Percentiles rank a stretch among this genome's conserved stretches.
These are phyloP conservation scores for Drosophila mayri DNA, from an alignment of 1,140 invertebrate species.

Conservation along the genomic window DNA sequence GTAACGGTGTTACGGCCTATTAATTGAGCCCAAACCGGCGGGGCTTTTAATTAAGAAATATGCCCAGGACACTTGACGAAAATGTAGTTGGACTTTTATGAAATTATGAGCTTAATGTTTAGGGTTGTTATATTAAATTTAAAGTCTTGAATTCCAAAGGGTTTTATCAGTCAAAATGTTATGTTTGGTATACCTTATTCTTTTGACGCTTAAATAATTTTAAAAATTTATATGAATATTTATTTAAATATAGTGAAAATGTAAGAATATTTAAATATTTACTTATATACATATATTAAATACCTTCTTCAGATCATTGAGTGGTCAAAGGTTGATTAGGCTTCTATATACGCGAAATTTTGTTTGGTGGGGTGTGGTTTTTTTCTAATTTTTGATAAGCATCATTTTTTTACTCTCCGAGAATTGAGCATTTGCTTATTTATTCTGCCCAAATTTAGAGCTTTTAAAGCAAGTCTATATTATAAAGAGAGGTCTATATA, in stretches of 20 bases:
- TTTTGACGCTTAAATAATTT: not conserved
- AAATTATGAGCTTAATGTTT: not conserved
- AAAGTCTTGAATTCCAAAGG: not conserved
- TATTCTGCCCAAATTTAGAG: not conserved
- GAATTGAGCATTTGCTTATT: not conserved
- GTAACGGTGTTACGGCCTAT: slow-evolving; percentile 52
- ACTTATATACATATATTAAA: not conserved
- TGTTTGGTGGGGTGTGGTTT: not conserved
- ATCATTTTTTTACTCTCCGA: not conserved
- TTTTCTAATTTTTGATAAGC: not conserved
- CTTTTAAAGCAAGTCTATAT: not conserved
- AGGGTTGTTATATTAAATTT: not conserved
- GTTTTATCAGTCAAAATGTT: not conserved
- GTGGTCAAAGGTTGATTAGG: not conserved
- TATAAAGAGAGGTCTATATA: not conserved
- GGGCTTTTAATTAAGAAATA: slow-evolving; percentile 69
- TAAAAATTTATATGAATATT: not conserved
- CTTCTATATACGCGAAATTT: not conserved
- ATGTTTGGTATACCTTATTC: not conserved
- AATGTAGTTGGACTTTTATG: not conserved
- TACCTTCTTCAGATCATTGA: not conserved
- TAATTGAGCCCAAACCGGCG: slow-evolving; percentile 59
- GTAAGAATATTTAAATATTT: too few relatives aligned
- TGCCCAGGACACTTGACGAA: slow-evolving; percentile 5
- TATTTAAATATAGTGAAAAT: too few relatives aligned